Base-by-base conservation (phyloP, 1,140 invertebrate genomes). In the Diplogasteroides magnus region DNA sequence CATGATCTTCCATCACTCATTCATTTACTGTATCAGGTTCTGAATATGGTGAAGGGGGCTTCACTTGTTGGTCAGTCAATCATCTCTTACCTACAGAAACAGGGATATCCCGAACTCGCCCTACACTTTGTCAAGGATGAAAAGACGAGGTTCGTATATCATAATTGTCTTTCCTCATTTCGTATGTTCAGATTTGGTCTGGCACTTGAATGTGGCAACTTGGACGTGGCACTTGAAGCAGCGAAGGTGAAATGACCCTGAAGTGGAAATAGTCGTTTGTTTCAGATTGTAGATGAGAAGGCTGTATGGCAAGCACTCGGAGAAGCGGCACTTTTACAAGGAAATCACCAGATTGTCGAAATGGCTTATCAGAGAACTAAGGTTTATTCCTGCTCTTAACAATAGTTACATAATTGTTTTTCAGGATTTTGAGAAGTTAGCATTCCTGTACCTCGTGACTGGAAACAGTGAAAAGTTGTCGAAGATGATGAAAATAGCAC, bases 341-440 rank as follows among this genome's bases (percentile, higher is more conserved):
- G 83, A 31, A 82, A 84, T 60, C 83, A 83, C 64, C 79, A 83
- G 82, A 87, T 89, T 25, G 95, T 98, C 0, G 97, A 98, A 85
- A 97, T 98, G 93, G 96, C 94, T 74, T 99, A 99, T 85, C 96
- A 99, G 84, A 88, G 95, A 73, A 98, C 94, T 2, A 99, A 98
- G 37, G 37, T 48, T 6, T 6, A 48, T 6, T 48, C 37, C 37
- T 48, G 19, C 6, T 48, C 37, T 48, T 6, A 48, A 6, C 19
- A 11, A 19, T 48, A 48, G 37, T 48, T 6, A 48, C 19, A 6
- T 48, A 6, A 11, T 48, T 48, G 6, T 48, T 19, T 19, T 19
- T 48, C 37, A 48, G 85, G 97, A 97, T 86, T 99, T 98, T 85
- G 94, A 98, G 82, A 98, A 97, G 84, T 87, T 99, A 0, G 91